A percentile compares a stretch with the other conserved stretches of the same genome.
Conservation (phyloP, 2,797 vertebrate species). For the Smutsia temminckii region DNA sequence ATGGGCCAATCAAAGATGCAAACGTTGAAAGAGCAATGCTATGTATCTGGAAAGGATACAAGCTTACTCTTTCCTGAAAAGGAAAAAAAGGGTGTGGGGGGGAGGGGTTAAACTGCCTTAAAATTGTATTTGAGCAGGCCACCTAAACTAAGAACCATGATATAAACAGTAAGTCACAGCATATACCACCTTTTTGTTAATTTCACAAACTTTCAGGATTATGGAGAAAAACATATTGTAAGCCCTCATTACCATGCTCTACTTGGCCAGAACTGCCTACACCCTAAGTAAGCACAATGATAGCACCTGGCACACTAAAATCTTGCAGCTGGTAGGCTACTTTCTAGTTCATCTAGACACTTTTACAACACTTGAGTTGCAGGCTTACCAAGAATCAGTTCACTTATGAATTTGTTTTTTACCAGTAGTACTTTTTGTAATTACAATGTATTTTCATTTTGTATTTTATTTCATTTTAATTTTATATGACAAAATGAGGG, state of each 20-base stretch:
- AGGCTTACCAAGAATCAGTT: neutral
- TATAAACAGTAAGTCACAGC: neutral
- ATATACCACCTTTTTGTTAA: neutral
- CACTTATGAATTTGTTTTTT: neutral
- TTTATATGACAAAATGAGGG: neutral
- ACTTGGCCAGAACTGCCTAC: neutral
- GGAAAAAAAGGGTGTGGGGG: neutral
- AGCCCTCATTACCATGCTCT: neutral
- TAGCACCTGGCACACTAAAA: rapidly evolving
- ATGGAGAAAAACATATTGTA: neutral
- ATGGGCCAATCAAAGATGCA: conserved; percentile 95
- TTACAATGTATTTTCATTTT: neutral
- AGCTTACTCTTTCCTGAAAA: conserved; percentile 89
- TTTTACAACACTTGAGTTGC: neutral
- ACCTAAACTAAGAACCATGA: neutral
- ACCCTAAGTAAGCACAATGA: rapidly evolving
- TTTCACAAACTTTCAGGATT: neutral
- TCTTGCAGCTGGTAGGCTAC: neutral
- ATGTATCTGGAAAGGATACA: conserved; percentile 97
- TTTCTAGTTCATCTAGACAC: neutral
- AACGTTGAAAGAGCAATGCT: conserved; percentile 95
- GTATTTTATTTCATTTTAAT: conserved; percentile 10
- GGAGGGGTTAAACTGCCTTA: neutral
- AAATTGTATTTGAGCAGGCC: neutral
- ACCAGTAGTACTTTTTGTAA: neutral